phyloP scores from a whole-genome alignment of 2,888 invertebrate genomes.

The Erannis defoliaria region DNA sequence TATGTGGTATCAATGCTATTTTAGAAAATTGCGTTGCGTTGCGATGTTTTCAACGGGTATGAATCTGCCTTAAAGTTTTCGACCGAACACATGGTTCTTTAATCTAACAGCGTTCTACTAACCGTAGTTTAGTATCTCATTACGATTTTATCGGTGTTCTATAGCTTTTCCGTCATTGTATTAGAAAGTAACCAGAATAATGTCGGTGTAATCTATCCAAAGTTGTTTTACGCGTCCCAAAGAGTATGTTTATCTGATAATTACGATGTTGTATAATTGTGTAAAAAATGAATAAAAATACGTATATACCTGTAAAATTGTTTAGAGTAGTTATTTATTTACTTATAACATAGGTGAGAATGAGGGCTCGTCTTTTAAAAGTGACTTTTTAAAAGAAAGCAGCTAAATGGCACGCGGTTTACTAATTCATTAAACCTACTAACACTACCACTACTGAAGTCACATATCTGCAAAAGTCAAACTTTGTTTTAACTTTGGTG shows the following conservation, averaged over 20 bases:
- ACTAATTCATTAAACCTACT: slow-evolving; percentile 68
- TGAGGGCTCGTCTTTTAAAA: slow-evolving; percentile 81
- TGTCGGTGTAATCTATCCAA: slow-evolving; percentile 73
- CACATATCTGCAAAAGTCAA: slow-evolving; percentile 76
- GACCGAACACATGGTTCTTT: slow-evolving; percentile 22
- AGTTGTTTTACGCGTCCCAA: slow-evolving; percentile 82
- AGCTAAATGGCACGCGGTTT: slow-evolving; percentile 63
- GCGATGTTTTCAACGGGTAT: background rate
- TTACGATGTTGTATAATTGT: slow-evolving; percentile 83
- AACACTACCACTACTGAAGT: slow-evolving; percentile 51
- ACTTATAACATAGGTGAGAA: slow-evolving; percentile 61
- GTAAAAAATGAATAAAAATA: slow-evolving; percentile 79
- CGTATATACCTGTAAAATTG: slow-evolving; percentile 83
- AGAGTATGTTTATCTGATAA: slow-evolving; percentile 81
- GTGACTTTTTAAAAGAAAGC: slow-evolving; percentile 76
- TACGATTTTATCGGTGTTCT: slow-evolving; percentile 30
- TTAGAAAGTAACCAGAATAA: slow-evolving; percentile 36
- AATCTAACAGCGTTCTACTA: slow-evolving; percentile 32
- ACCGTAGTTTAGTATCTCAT: slow-evolving; percentile 27
- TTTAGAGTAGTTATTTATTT: slow-evolving; percentile 84
- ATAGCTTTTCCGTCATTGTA: slow-evolving; percentile 49
- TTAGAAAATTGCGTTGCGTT: too few relatives aligned
- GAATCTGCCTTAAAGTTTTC: slow-evolving; percentile 4
- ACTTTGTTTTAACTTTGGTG: slow-evolving; percentile 69
- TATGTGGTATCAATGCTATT: background rate